Percentiles rank a stretch among this genome's conserved stretches.
Evolutionary conservation across 2,797 vertebrate species (phyloP).

Genomic region (Gymnocypris eckloni): DNA sequence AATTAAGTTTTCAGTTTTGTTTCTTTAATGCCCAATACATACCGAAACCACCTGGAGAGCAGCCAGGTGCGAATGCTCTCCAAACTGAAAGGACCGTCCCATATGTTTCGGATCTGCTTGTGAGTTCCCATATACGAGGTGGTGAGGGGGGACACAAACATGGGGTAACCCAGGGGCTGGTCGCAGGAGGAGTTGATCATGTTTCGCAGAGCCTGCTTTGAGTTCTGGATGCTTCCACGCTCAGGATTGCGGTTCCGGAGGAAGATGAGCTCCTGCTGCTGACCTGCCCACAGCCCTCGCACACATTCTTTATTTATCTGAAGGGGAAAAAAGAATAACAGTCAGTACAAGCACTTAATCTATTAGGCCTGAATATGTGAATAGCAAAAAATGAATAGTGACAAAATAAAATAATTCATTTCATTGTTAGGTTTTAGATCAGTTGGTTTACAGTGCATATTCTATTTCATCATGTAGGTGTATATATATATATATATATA

Average conservation of each 20-base stretch:
- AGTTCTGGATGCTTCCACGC: conserved; percentile 98
- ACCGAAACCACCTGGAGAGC: conserved; percentile 93
- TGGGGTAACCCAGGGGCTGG: conserved; percentile 97
- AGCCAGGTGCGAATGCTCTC: conserved; percentile 89
- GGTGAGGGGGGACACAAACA: conserved; percentile 95
- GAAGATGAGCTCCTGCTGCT: conserved; percentile 97
- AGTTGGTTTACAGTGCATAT: neutral
- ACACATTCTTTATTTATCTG: conserved; percentile 98
- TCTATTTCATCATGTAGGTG: neutral
- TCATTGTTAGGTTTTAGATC: neutral
- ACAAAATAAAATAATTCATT: neutral
- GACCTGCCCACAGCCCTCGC: conserved; percentile 95
- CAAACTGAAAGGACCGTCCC: conserved; percentile 88
- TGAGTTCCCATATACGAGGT: conserved; percentile 95
- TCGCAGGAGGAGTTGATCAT: conserved; percentile 98
- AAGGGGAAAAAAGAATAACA: neutral
- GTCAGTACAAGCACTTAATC: neutral
- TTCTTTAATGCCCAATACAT: conserved; percentile 62
- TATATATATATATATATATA: too few relatives aligned
- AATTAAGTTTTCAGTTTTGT: too few relatives aligned
- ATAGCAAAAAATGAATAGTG: neutral
- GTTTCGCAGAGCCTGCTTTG: conserved; percentile 95
- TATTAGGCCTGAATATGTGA: neutral
- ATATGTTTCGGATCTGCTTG: conserved; percentile 86
- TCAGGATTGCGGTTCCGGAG: conserved; percentile 95